Evolutionary conservation across 2,888 invertebrate species (phyloP).

Genomic region (Dryadula phaetusa): DNA sequence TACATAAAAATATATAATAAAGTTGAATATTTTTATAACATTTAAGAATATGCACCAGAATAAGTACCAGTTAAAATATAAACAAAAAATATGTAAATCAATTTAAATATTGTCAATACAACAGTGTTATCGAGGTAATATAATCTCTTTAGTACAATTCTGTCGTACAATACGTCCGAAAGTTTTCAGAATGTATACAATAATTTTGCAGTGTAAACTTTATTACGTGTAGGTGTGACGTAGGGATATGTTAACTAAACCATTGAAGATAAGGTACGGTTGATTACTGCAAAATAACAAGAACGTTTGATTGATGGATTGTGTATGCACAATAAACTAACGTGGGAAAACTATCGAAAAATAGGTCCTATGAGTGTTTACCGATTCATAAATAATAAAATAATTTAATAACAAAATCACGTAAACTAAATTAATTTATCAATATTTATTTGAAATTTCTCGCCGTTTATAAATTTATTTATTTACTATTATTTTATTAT

Average conservation of each 20-base stretch:
- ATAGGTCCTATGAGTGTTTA: slow-evolving; percentile 25
- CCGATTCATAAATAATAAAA: slow-evolving; percentile 42
- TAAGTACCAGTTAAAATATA: neutral
- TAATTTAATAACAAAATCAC: too few species aligned
- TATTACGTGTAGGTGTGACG: slow-evolving; percentile 12
- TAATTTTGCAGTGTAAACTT: slow-evolving; percentile 11
- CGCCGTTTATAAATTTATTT: too few species aligned
- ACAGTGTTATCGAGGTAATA: neutral
- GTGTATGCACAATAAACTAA: slow-evolving; percentile 17
- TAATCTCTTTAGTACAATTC: neutral
- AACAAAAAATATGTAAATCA: neutral
- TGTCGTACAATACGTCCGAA: neutral
- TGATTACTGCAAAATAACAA: slow-evolving; percentile 17
- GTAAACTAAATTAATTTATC: too few species aligned
- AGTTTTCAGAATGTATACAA: neutral
- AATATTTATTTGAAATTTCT: too few species aligned
- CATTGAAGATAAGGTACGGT: neutral
- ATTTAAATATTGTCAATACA: neutral
- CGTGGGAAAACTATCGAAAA: slow-evolving; percentile 43
- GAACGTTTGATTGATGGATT: slow-evolving; percentile 19
- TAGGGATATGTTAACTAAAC: neutral
- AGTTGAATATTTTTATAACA: too few species aligned
- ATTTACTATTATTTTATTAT: too few species aligned
- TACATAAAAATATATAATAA: too few species aligned
- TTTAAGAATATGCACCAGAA: neutral